Percentiles rank a stretch among this genome's conserved stretches.
These are phyloP conservation scores for Agapostemon virescens DNA, from an alignment of 2,888 invertebrate genomes.

Conservation along the genomic window DNA sequence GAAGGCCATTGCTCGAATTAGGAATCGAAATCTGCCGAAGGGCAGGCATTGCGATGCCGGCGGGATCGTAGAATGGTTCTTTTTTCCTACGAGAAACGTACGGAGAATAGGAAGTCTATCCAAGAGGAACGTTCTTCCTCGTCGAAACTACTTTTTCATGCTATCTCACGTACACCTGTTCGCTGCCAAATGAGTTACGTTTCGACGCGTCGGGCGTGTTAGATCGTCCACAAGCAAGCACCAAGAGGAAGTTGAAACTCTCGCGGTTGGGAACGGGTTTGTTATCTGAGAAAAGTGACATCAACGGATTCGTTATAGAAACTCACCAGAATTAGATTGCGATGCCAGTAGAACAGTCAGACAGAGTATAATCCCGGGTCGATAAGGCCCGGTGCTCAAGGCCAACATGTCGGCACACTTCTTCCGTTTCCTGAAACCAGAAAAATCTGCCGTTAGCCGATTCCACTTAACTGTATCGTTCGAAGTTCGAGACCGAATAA, in stretches of 20 bases:
- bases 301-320: constrained; percentile 35
- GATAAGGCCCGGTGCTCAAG: constrained; percentile 82
- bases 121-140: constrained; percentile 43
- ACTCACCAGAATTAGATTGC: constrained; percentile 77
- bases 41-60: background rate
- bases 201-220: constrained; percentile 50
- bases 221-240: constrained; percentile 45
- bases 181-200: constrained; percentile 54
- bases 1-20: background rate
- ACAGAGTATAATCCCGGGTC: constrained; percentile 78
- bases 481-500: background rate
- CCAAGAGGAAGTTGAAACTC: constrained; percentile 48
- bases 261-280: background rate
- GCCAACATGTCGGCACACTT: constrained; percentile 82
- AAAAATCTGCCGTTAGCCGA: constrained; percentile 35
- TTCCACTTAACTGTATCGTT: constrained; percentile 5
- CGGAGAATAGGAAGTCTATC: constrained; percentile 10
- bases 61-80: background rate
- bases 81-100: background rate
- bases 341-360: constrained; percentile 73
- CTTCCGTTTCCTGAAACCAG: constrained; percentile 66
- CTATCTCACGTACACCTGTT: constrained; percentile 53
- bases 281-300: constrained; percentile 27
- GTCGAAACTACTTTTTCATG: constrained; percentile 46
- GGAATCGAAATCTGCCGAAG: constrained; percentile 17